phyloP scores from a whole-genome alignment of 1,140 invertebrate species.

The Acromyrmex echinatior region DNA sequence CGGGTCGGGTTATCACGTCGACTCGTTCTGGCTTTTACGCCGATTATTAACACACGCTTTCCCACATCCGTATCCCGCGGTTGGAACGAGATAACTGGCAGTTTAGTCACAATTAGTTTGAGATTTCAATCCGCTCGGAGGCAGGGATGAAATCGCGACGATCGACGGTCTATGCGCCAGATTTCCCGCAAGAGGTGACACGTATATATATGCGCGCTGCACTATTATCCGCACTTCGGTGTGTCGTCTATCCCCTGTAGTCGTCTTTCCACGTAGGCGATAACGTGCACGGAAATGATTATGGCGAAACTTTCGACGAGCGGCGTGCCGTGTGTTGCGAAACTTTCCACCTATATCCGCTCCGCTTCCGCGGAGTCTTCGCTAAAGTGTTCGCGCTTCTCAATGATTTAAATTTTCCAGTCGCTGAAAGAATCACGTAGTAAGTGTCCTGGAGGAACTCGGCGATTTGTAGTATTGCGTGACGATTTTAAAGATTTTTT shows the following conservation, averaged over 20 bases:
- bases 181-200: conserved; percentile 16
- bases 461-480: neutral
- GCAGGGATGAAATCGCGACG: neutral
- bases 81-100: conserved; percentile 5
- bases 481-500: neutral
- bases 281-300: conserved; percentile 51
- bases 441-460: too few relatives aligned
- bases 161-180: neutral
- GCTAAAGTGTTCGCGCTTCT: conserved; percentile 11
- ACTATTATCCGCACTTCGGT: neutral
- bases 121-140: neutral
- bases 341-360: conserved; percentile 59
- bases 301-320: conserved; percentile 53
- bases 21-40: neutral
- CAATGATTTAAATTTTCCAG: conserved; percentile 11
- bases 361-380: neutral
- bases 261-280: neutral
- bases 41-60: neutral
- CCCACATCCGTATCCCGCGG: neutral
- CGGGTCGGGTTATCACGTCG: conserved; percentile 33
- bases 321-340: conserved; percentile 31
- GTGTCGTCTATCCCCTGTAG: conserved; percentile 2
- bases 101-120: neutral
- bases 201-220: neutral
- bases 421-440: neutral